Evolutionary conservation across 1,140 invertebrate species (phyloP), one percentile per base, ranked within the genome.

Genomic region (Zaprionus camerounensis): DNA sequence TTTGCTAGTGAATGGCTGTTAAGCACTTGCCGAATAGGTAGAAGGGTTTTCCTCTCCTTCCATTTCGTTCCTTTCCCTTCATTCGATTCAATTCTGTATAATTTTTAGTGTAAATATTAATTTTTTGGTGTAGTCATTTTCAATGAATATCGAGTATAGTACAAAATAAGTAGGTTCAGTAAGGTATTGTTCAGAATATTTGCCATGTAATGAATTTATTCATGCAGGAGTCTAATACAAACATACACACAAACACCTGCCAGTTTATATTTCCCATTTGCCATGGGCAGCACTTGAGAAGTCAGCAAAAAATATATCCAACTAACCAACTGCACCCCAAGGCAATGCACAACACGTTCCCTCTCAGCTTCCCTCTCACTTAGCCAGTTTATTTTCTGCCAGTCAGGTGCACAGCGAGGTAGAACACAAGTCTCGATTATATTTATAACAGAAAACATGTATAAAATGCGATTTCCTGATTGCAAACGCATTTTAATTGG

Each of bases 321-420:
- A 58, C 12, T 80, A 71, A 80, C 73, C 49, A 49, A 73, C 67
- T 71, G 73, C 69, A 64, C 80, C 84, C 84, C 69, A 44, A 79
- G 84, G 81, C 78, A 64, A 66, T 31, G 67, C 66, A 49, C 61
- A 49, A 34, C 7, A n/a, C 44, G 51, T 51, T 59, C 13, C 24
- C 41, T n/a, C 41, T 58, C 28, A 17, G 7, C 17, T 65, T 20
- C 36, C 34, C 17, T 9, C 41, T 17, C 41, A 5, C n/a, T 46
- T 46, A 70, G 74, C 71, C 70, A 88, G 78, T 84, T 81, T 38
- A 87, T 80, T 83, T 84, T 78, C 83, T 72, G 73, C 77, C 77
- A 88, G 77, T 81, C 83, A 80, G 73, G 6, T 31, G 28, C 28
- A 31, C 28, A 31, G 28, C 28, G 1, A 31, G 28, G 53, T 57